Evolutionary conservation across 2,888 invertebrate species (phyloP).

Genomic region (Scaptodrosophila latifasciaeformis): DNA sequence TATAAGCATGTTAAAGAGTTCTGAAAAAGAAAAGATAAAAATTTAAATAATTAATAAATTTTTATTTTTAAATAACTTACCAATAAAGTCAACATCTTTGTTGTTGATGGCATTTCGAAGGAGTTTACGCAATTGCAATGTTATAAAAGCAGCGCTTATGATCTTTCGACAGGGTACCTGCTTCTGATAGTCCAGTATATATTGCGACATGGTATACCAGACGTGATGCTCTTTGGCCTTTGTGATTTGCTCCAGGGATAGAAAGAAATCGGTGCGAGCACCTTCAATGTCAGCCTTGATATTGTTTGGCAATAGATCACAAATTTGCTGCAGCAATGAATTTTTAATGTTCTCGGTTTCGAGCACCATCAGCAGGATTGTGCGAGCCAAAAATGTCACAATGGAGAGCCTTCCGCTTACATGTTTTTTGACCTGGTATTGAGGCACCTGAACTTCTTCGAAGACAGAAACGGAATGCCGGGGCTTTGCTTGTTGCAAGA

Average conservation of each 20-base stretch:
- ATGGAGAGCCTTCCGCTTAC: constrained; percentile 56
- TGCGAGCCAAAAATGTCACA: constrained; percentile 67
- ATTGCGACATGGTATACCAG: constrained; percentile 71
- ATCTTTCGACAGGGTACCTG: constrained; percentile 46
- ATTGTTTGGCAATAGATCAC: constrained; percentile 32
- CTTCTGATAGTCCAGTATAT: constrained; percentile 67
- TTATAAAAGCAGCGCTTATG: constrained; percentile 62
- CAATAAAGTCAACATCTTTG: constrained; percentile 71
- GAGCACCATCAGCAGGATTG: constrained; percentile 60
- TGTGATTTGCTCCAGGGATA: constrained; percentile 65
- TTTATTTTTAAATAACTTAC: constrained; percentile 38
- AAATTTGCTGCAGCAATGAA: constrained; percentile 50
- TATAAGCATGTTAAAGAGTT: constrained; percentile 70
- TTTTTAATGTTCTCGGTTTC: constrained; percentile 52
- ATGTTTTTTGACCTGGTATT: constrained; percentile 26
- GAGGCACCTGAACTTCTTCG: constrained; percentile 62
- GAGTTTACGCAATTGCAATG: constrained; percentile 65
- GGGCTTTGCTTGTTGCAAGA: too few relatives aligned
- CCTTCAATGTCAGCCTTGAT: constrained; percentile 46
- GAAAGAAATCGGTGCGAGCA: constrained; percentile 64
- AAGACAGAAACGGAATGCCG: constrained; percentile 73
- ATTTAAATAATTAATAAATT: constrained; percentile 2
- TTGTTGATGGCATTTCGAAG: constrained; percentile 68
- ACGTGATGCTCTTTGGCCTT: constrained; percentile 71
- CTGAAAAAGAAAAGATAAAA: constrained; percentile 25